phyloP scores from a whole-genome alignment of 1,140 invertebrate species.

The Hylyphantes graminicola region DNA sequence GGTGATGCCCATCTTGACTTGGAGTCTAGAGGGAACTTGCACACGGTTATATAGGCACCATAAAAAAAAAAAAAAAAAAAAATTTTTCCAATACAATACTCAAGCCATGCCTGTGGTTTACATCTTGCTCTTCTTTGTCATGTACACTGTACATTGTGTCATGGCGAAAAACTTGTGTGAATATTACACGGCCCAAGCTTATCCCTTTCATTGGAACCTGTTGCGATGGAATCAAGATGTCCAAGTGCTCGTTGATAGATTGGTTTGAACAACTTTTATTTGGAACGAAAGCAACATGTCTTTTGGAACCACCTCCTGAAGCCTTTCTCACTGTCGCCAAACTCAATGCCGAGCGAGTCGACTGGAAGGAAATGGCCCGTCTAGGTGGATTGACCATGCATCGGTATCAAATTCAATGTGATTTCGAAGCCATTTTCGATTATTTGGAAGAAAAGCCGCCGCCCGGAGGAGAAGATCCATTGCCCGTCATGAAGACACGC shows the following conservation, averaged over 20 bases:
- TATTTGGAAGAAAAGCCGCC: too few species aligned
- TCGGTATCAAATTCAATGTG: too few species aligned
- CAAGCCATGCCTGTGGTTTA: not conserved
- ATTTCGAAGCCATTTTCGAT: too few species aligned
- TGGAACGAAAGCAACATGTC: too few species aligned
- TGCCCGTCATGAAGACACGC: too few species aligned
- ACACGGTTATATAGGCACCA: not conserved
- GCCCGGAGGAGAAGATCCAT: too few species aligned
- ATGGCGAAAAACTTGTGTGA: not conserved
- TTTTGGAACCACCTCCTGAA: too few species aligned
- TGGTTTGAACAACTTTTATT: too few species aligned
- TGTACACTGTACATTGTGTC: not conserved
- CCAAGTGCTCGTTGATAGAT: not conserved
- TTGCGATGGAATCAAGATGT: conserved; percentile 34
- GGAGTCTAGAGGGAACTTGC: not conserved
- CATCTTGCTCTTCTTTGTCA: not conserved
- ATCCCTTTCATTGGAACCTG: conserved; percentile 17
- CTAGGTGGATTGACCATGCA: too few species aligned
- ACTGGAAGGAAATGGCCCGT: too few species aligned
- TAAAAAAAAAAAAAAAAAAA: not conserved
- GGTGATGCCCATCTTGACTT: conserved; percentile 1
- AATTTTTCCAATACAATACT: not conserved
- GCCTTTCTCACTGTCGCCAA: too few species aligned
- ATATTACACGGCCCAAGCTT: conserved; percentile 8
- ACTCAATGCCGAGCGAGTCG: too few species aligned